phyloP scores from a whole-genome alignment of 2,888 invertebrate genomes.

The Agapetus fuscipes region DNA sequence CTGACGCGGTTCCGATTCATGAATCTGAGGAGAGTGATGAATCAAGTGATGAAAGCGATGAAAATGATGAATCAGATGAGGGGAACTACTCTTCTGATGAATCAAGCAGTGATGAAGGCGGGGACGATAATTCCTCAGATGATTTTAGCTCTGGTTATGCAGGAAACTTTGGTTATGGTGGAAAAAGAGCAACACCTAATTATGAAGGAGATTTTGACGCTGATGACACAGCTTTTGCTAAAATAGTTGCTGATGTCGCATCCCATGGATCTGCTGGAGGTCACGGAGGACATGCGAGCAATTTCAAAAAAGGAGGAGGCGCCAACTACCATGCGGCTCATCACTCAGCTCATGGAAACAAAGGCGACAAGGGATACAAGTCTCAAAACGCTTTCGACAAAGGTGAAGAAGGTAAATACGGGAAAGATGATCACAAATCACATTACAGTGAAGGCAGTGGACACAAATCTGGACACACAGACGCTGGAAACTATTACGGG shows the following conservation, averaged over 20 bases:
- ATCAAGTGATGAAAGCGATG: slow-evolving; percentile 5
- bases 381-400: slow-evolving; percentile 45
- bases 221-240: slow-evolving; percentile 8
- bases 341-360: slow-evolving; percentile 44
- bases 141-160: slow-evolving; percentile 5
- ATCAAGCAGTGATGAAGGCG: slow-evolving; percentile 24
- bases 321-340: slow-evolving; percentile 40
- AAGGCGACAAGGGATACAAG: slow-evolving; percentile 47
- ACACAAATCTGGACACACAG: slow-evolving; percentile 43
- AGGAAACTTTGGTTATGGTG: slow-evolving; percentile 6
- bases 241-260: too few species aligned
- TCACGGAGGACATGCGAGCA: slow-evolving; percentile 7
- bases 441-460: slow-evolving; percentile 44
- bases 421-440: slow-evolving; percentile 43
- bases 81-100: slow-evolving; percentile 1
- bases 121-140: too few species aligned
- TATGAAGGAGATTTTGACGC: slow-evolving; percentile 4
- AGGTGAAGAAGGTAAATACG: slow-evolving; percentile 46
- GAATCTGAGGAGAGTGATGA: slow-evolving; percentile 9
- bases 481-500: slow-evolving; percentile 45
- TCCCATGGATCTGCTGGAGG: slow-evolving; percentile 8
- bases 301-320: slow-evolving; percentile 33
- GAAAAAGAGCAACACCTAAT: neutral
- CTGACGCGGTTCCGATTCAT: slow-evolving; percentile 1
- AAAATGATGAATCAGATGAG: slow-evolving; percentile 1